phyloP scores from a whole-genome alignment of 2,797 vertebrate genomes.

The Antennarius maculatus region DNA sequence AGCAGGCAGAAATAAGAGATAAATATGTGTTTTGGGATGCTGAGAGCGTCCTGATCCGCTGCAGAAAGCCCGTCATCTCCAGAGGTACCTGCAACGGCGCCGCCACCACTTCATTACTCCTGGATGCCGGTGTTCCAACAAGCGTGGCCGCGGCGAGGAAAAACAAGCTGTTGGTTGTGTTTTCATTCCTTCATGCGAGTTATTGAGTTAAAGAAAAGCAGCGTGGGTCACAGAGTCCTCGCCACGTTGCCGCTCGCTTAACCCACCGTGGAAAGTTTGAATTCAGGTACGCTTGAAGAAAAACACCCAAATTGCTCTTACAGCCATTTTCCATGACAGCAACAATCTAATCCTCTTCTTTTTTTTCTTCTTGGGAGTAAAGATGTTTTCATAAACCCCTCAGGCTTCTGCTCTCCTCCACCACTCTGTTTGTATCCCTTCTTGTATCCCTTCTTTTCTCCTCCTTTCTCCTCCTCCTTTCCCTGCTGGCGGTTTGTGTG shows the following conservation, averaged over 20 bases:
- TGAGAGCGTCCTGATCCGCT: too few relatives aligned
- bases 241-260: conserved; percentile 9
- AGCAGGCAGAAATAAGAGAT: background rate
- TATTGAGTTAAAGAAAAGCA: conserved; percentile 2
- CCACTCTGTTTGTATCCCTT: conserved; percentile 63
- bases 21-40: background rate
- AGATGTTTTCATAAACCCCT: conserved; percentile 73
- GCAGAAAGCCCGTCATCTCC: too few relatives aligned
- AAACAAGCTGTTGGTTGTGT: background rate
- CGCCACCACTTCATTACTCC: too few relatives aligned
- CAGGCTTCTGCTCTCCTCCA: conserved; percentile 59
- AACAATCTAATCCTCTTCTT: conserved; percentile 62
- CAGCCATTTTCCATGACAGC: conserved; percentile 73
- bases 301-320: conserved; percentile 67
- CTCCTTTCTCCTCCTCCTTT: background rate
- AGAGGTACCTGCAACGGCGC: too few relatives aligned
- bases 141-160: too few relatives aligned
- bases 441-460: conserved; percentile 43
- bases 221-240: conserved; percentile 43
- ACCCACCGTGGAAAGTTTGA: conserved; percentile 62
- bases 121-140: too few relatives aligned
- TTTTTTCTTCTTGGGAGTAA: conserved; percentile 32
- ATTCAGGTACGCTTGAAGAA: conserved; percentile 68
- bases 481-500: conserved; percentile 10
- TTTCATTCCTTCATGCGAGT: conserved; percentile 16